phyloP scores from a whole-genome alignment of 2,113 vertebrate species.

The Odobenus rosmarus region DNA sequence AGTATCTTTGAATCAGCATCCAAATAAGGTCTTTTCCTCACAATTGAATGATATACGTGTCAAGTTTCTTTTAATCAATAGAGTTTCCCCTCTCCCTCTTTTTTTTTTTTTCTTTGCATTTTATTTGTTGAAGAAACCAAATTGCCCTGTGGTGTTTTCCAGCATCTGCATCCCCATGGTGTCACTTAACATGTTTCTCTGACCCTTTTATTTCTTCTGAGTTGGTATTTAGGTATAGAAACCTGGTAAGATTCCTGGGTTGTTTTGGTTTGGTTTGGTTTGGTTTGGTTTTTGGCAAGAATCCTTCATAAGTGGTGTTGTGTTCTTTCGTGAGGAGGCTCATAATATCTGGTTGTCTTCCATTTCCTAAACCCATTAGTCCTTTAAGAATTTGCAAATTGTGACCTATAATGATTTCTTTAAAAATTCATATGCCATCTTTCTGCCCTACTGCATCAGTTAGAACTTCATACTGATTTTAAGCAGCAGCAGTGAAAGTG shows the following conservation, averaged over 20 bases:
- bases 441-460: not conserved
- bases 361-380: not conserved
- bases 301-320: not conserved
- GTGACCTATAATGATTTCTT: not conserved
- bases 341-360: not conserved
- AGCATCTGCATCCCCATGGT: not conserved
- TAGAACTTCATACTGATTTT: not conserved
- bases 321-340: not conserved
- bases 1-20: not conserved
- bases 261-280: not conserved
- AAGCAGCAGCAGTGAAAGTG: not conserved
- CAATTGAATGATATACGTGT: not conserved
- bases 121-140: constrained; percentile 2
- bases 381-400: constrained; percentile 14
- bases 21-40: not conserved
- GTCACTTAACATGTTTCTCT: not conserved
- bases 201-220: not conserved
- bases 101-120: not conserved
- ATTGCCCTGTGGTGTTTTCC: not conserved
- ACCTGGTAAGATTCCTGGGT: not conserved
- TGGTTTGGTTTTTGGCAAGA: not conserved
- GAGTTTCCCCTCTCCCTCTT: not conserved
- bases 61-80: not conserved
- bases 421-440: not conserved
- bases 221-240: not conserved